Evolutionary conservation across 2,797 vertebrate genomes (phyloP).

Genomic region (Danio kyathit): DNA sequence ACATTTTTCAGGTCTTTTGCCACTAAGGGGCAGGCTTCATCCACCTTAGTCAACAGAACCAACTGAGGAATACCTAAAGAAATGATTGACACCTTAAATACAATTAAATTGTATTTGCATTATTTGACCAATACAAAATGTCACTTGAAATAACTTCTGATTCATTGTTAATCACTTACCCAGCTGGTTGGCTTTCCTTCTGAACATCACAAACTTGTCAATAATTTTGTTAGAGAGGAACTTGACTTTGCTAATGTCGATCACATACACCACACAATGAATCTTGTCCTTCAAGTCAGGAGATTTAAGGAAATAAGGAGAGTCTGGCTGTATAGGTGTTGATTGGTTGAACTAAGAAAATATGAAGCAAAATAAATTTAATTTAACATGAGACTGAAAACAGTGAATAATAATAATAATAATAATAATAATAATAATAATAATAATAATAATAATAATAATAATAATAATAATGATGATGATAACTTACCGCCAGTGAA

Average conservation of each 20-base stretch:
- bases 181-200: conserved; percentile 69
- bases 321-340: conserved; percentile 56
- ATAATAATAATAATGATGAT: too few species aligned
- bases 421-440: too few species aligned
- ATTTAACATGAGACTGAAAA: too few species aligned
- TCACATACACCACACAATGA: conserved; percentile 73
- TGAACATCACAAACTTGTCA: conserved; percentile 69
- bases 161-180: conserved; percentile 64
- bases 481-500: too few species aligned
- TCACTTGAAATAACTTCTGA: too few species aligned
- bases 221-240: conserved; percentile 66
- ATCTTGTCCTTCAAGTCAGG: conserved; percentile 66
- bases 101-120: too few species aligned
- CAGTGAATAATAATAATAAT: too few species aligned
- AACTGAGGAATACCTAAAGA: conserved; percentile 71
- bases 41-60: conserved; percentile 74
- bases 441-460: too few species aligned
- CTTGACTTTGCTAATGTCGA: conserved; percentile 69
- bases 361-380: too few species aligned
- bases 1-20: conserved; percentile 67
- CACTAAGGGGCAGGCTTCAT: conserved; percentile 73
- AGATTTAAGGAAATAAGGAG: conserved; percentile 59
- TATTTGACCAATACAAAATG: too few species aligned
- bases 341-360: conserved; percentile 67
- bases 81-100: too few species aligned